Percentiles rank a stretch among this genome's conserved stretches.
phyloP scores from a whole-genome alignment of 2,888 invertebrate genomes.

The Bugula neritina region DNA sequence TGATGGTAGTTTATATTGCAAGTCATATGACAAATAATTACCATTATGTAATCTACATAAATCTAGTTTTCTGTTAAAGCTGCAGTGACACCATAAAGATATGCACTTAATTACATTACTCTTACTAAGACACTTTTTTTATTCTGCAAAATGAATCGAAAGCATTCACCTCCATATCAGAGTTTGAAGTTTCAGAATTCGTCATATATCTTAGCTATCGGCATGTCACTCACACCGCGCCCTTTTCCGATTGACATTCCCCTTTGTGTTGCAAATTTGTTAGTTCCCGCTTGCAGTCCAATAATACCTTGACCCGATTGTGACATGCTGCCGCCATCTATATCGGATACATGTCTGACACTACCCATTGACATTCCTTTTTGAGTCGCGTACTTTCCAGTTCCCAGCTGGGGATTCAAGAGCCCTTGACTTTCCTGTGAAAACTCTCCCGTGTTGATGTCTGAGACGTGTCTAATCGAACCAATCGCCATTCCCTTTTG shows the following conservation, averaged over 20 bases:
- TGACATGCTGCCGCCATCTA: slow-evolving; percentile 36
- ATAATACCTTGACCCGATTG: slow-evolving; percentile 37
- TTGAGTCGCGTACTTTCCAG: slow-evolving; percentile 29
- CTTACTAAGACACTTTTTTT: too few species aligned
- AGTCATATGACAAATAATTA: too few species aligned
- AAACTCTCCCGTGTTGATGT: slow-evolving; percentile 45
- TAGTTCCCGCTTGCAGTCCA: slow-evolving; percentile 41
- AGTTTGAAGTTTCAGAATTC: background rate
- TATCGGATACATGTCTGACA: slow-evolving; percentile 40
- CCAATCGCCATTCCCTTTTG: slow-evolving; percentile 32
- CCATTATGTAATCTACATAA: too few species aligned
- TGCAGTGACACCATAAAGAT: too few species aligned
- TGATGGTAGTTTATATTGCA: too few species aligned
- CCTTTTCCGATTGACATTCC: slow-evolving; percentile 35
- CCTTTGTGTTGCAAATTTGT: slow-evolving; percentile 40
- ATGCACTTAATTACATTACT: too few species aligned
- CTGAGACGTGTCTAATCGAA: slow-evolving; percentile 44
- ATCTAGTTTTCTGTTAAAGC: too few species aligned
- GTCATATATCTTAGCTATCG: background rate
- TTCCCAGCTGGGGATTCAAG: slow-evolving; percentile 31
- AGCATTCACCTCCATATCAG: too few species aligned
- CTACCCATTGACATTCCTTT: slow-evolving; percentile 33
- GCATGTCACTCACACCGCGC: slow-evolving; percentile 4
- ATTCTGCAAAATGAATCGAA: too few species aligned
- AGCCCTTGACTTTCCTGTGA: slow-evolving; percentile 31